Conservation (phyloP, 92 coral and sea anemone genomes). For the Bergia sp. region DNA sequence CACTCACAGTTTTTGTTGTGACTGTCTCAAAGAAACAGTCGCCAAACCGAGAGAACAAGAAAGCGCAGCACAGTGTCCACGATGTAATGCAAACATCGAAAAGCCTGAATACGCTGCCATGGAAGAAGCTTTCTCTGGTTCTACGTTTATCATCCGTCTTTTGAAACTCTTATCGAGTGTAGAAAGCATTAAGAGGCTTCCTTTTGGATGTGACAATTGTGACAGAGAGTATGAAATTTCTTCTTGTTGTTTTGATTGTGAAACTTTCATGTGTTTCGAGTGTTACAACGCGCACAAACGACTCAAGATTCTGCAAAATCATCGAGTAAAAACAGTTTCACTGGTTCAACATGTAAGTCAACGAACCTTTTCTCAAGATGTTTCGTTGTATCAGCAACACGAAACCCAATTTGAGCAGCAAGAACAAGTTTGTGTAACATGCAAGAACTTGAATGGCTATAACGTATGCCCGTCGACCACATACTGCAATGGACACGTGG, state of each 20-base stretch:
- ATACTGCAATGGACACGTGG: not conserved
- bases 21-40: no score
- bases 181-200: not conserved
- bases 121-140: not conserved
- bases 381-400: not conserved
- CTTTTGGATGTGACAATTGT: not conserved
- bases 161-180: not conserved
- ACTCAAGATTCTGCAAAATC: not conserved
- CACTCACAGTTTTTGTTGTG: no score
- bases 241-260: not conserved
- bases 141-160: not conserved
- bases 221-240: not conserved
- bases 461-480: not conserved
- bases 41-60: not conserved
- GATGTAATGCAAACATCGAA: not conserved
- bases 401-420: not conserved
- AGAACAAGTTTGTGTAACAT: not conserved
- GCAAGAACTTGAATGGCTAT: not conserved
- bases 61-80: not conserved
- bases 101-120: not conserved
- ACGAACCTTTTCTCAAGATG: not conserved
- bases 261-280: not conserved
- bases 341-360: not conserved
- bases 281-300: not conserved
- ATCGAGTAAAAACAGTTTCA: not conserved